Evolutionary conservation across 2,888 invertebrate species (phyloP).

Genomic region (Oeneis ivallda): DNA sequence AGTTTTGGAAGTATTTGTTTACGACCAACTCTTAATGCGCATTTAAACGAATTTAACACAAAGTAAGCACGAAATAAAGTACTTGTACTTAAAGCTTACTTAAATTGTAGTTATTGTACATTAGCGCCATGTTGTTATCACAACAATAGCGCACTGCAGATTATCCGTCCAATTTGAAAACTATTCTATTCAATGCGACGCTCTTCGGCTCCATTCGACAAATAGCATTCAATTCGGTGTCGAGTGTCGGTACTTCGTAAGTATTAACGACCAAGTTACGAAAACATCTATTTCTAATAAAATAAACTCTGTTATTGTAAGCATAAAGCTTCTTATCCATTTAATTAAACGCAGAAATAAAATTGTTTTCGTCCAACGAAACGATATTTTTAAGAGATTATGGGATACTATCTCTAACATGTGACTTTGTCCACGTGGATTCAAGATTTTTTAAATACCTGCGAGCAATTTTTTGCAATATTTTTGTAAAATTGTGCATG

Average conservation of each 20-base stretch:
- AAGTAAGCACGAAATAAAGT: constrained; percentile 19
- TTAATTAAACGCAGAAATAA: not conserved
- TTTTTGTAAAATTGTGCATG: too few species aligned
- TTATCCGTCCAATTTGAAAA: constrained; percentile 66
- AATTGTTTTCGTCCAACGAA: not conserved
- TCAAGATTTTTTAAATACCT: not conserved
- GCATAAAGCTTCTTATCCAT: not conserved
- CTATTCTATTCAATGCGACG: constrained; percentile 54
- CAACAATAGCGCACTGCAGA: constrained; percentile 50
- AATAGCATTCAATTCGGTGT: constrained; percentile 59
- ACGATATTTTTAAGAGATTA: not conserved
- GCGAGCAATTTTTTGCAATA: too few species aligned
- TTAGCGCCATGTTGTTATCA: constrained; percentile 47
- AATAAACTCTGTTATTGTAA: not conserved
- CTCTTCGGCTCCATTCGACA: constrained; percentile 33
- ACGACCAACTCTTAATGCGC: not conserved
- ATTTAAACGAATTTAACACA: not conserved
- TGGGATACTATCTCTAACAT: not conserved
- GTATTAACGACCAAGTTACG: constrained; percentile 22
- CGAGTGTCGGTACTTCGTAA: constrained; percentile 53
- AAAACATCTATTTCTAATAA: not conserved
- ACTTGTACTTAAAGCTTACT: constrained; percentile 40
- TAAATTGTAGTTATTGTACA: constrained; percentile 43
- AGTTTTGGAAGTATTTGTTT: too few species aligned
- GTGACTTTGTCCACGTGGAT: not conserved